phyloP scores from a whole-genome alignment of 2,888 invertebrate species.

The Parasteatoda lunata region DNA sequence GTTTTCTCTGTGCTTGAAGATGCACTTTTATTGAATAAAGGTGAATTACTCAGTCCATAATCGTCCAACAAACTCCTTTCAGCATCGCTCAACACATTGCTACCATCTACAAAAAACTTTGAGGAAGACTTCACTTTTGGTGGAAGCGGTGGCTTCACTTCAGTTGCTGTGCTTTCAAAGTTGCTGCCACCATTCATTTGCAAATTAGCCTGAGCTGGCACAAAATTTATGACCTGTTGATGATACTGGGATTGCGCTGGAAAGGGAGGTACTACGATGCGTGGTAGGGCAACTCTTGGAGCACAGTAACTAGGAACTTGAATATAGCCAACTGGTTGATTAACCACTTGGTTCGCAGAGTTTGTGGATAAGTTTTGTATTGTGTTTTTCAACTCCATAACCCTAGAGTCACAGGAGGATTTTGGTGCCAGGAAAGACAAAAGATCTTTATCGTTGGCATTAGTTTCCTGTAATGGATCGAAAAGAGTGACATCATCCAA shows the following conservation, averaged over 20 bases:
- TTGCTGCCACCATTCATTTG: conserved; percentile 6
- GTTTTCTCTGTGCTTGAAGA: background rate
- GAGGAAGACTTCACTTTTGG: conserved; percentile 32
- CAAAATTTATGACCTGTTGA: background rate
- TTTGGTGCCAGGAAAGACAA: conserved; percentile 44
- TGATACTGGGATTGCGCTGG: background rate
- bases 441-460: conserved; percentile 32
- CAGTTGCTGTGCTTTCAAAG: conserved; percentile 25
- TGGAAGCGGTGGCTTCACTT: conserved; percentile 40
- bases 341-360: conserved; percentile 2
- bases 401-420: conserved; percentile 30
- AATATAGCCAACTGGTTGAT: conserved; percentile 18
- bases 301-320: conserved; percentile 28
- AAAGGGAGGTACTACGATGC: conserved; percentile 25
- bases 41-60: conserved; percentile 52
- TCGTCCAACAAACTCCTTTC: conserved; percentile 53
- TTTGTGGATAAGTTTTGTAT: conserved; percentile 48
- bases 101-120: conserved; percentile 41
- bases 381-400: conserved; percentile 55
- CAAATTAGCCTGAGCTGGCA: background rate
- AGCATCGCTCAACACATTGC: conserved; percentile 29
- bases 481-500: conserved; percentile 52
- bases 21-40: conserved; percentile 39
- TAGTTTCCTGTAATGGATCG: conserved; percentile 48
- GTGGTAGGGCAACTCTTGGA: conserved; percentile 46